These are phyloP conservation scores for Scomber colias DNA, from an alignment of 2,113 vertebrate genomes.

Conservation along the genomic window DNA sequence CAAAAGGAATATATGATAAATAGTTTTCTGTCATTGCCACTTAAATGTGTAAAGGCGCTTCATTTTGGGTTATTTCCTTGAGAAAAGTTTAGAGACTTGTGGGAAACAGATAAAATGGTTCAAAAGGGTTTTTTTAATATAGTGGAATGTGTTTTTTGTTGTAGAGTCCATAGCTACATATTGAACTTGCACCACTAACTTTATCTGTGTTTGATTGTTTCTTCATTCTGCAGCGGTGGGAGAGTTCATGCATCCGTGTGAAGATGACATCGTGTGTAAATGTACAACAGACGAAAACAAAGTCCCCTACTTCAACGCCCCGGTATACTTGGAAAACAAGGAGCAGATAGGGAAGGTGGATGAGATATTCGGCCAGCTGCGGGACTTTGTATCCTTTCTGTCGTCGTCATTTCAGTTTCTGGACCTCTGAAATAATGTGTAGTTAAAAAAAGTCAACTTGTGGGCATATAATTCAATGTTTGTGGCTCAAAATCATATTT, in stretches of 20 bases:
- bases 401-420: background rate
- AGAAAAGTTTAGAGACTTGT: too few relatives aligned
- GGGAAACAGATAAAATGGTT: too few relatives aligned
- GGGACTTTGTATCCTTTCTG: constrained; percentile 97
- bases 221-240: constrained; percentile 87
- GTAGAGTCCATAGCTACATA: too few relatives aligned
- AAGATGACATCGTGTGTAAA: constrained; percentile 96
- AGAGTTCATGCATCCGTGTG: constrained; percentile 97
- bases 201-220: background rate
- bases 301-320: constrained; percentile 98
- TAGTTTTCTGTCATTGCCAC: too few relatives aligned
- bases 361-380: constrained; percentile 97
- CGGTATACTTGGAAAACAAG: constrained; percentile 98
- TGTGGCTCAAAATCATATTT: background rate
- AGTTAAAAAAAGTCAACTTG: too few relatives aligned
- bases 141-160: fast-evolving
- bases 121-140: too few relatives aligned
- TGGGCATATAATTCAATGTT: background rate
- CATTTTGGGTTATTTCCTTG: too few relatives aligned
- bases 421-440: background rate
- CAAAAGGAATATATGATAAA: too few relatives aligned
- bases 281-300: constrained; percentile 96
- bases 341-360: constrained; percentile 99
- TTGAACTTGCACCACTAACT: background rate
- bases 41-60: too few relatives aligned